Percentiles rank a stretch among this genome's conserved stretches.
These are phyloP conservation scores for Carettochelys insculpta DNA, from an alignment of 2,113 vertebrate genomes.

Conservation along the genomic window DNA sequence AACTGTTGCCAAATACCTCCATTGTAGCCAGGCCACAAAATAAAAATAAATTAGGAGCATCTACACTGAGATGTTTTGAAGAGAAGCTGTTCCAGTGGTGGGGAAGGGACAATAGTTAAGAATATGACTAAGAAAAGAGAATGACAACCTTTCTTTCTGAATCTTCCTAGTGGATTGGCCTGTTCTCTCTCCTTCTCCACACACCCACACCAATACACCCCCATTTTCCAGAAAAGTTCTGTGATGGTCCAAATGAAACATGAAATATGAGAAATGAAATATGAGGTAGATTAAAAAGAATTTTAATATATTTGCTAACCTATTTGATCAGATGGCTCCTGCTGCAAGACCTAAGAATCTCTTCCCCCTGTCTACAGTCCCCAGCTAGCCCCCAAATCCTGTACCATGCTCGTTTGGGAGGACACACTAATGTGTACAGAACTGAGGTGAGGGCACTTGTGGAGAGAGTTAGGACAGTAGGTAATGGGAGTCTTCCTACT, in stretches of 20 bases:
- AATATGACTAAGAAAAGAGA: too few relatives aligned
- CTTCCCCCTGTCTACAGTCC: not conserved
- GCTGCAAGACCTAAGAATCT: not conserved
- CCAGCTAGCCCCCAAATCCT: fast-evolving
- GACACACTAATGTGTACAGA: not conserved
- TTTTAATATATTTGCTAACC: not conserved
- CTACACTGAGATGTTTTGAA: not conserved
- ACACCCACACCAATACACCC: too few relatives aligned
- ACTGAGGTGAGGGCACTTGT: not conserved
- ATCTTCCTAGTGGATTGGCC: too few relatives aligned
- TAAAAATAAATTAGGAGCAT: not conserved
- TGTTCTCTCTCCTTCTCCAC: too few relatives aligned
- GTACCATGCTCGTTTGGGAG: not conserved
- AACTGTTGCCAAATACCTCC: too few relatives aligned
- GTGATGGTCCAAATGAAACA: too few relatives aligned
- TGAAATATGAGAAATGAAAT: too few relatives aligned
- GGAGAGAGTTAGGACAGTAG: not conserved
- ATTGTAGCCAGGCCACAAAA: not conserved
- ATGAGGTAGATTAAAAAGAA: too few relatives aligned
- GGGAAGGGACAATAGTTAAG: too few relatives aligned
- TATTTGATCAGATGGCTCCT: not conserved
- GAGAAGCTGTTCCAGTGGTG: not conserved
- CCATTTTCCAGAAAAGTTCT: too few relatives aligned
- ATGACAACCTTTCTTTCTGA: too few relatives aligned
- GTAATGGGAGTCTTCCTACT: not conserved